phyloP scores from a whole-genome alignment of 2,113 vertebrate species.

The Rhinolophus ferrumequinum region DNA sequence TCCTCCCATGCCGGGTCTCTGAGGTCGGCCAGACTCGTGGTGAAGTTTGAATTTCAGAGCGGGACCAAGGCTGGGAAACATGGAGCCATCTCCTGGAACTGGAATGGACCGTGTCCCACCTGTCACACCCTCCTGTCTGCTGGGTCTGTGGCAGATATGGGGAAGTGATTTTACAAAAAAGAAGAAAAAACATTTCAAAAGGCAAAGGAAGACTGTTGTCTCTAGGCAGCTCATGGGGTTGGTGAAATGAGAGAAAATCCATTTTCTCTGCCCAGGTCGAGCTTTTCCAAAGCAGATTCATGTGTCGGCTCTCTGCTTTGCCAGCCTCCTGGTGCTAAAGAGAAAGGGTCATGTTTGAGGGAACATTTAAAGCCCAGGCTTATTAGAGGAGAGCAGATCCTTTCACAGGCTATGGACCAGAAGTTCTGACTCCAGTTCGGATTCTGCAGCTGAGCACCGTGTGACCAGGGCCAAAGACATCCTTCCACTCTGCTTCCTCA shows the following conservation, averaged over 20 bases:
- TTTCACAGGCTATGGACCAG: neutral
- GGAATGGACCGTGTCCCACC: too few species aligned
- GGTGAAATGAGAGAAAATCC: neutral
- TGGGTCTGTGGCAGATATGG: neutral
- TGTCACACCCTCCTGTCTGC: neutral
- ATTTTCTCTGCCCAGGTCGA: rapidly evolving
- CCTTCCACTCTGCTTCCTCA: neutral
- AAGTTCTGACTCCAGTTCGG: neutral
- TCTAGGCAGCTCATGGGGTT: neutral
- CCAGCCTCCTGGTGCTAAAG: neutral
- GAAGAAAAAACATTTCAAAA: neutral
- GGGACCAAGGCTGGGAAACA: rapidly evolving
- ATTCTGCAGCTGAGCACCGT: neutral
- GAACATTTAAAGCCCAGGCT: neutral
- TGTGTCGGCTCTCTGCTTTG: neutral
- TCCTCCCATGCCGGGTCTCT: too few species aligned
- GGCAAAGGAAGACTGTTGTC: neutral
- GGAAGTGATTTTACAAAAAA: neutral
- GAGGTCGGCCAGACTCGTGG: rapidly evolving
- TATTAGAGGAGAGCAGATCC: neutral
- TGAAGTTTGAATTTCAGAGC: neutral
- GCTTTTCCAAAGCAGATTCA: neutral
- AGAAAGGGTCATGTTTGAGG: neutral
- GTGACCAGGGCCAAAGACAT: neutral
- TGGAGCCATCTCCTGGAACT: neutral